phyloP scores from a whole-genome alignment of 2,113 vertebrate genomes.

The Pollimyrus isidori region DNA sequence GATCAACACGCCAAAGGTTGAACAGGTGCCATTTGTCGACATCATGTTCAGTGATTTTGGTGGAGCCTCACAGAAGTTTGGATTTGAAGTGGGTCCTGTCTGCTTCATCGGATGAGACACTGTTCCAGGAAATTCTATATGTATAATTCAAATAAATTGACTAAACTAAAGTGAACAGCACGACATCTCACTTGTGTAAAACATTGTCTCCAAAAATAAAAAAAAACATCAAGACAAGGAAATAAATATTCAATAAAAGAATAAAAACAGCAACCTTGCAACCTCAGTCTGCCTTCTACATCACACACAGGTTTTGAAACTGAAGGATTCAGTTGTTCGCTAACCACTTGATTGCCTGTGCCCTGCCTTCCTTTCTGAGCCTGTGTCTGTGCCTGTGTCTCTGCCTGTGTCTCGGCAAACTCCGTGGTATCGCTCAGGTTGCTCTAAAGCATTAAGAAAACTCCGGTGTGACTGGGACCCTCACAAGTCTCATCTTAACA shows the following conservation, averaged over 20 bases:
- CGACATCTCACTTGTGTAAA: constrained; percentile 19
- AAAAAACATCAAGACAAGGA: constrained; percentile 47
- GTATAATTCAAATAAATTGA: constrained; percentile 18
- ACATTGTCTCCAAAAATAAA: constrained; percentile 67
- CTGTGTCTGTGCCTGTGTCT: constrained; percentile 6
- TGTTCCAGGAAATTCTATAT: constrained; percentile 46
- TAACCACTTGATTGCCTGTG: constrained; percentile 23
- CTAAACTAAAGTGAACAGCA: constrained; percentile 26
- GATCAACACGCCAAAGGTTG: constrained; percentile 91
- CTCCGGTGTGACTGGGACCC: constrained; percentile 19
- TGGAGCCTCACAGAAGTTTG: constrained; percentile 90
- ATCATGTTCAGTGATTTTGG: constrained; percentile 99
- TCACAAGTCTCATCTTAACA: constrained; percentile 45
- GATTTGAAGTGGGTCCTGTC: constrained; percentile 97
- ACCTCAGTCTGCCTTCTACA: constrained; percentile 83
- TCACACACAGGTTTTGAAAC: constrained; percentile 86
- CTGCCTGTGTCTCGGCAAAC: constrained; percentile 30
- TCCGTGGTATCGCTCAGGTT: constrained; percentile 42
- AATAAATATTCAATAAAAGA: constrained; percentile 43
- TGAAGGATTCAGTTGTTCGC: constrained; percentile 56
- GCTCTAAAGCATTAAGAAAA: constrained; percentile 34
- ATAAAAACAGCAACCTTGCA: constrained; percentile 74
- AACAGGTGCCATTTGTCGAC: constrained; percentile 91
- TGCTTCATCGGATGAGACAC: constrained; percentile 93
- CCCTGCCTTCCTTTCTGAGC: constrained; percentile 16